Evolutionary conservation across 2,113 vertebrate species (phyloP), one percentile per base, ranked within the genome.

Genomic region (Eretmochelys imbricata): DNA sequence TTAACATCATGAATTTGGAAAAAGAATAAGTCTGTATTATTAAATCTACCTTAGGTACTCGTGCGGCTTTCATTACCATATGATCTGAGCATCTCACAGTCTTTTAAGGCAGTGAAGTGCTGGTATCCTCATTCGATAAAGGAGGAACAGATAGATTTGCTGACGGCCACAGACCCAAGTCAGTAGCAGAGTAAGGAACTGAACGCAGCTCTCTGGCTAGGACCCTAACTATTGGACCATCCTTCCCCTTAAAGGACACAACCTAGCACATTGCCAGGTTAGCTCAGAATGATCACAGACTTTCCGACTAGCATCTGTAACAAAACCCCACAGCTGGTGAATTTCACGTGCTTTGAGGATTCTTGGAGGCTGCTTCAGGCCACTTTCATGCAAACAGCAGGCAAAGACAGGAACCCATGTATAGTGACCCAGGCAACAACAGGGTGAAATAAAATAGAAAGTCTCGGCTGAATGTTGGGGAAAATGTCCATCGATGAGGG

Each of bases 31-130:
- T 2, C 12, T 3, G 6, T 8, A 13, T 3, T 24, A 54, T 25
- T 17, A 38, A 13, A 75, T 0, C 0, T 4, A 24, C 5, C 0
- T 0, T 13, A 1, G 42, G 1, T 31, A 51, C 11, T 22, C 25
- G 1, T 8, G 24, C 8, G 25, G 12, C 42, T 46, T 72, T 29
- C 10, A 48, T 76, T 14, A 76, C 27, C 75, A 46, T 10, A 46
- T 46, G 75, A 78, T 12, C 75, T 78, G 42, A 78, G 75, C 38
- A 78, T 48, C 42, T 78, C 42, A 46, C 72, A 78, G 42, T 12
- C 20, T 46, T 24, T 78, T 29, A 48, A 46, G 42, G 38, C 24
- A 78, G 42, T 25, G 6, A 46, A 46, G 42, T 48, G 42, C 13
- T 48, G 14, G 24, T 48, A 48, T 48, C 22, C 42, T 48, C 42